Percentiles rank a stretch among this genome's conserved stretches.
Conservation (phyloP, 1,140 invertebrate species). For the Micrasema minimum region DNA sequence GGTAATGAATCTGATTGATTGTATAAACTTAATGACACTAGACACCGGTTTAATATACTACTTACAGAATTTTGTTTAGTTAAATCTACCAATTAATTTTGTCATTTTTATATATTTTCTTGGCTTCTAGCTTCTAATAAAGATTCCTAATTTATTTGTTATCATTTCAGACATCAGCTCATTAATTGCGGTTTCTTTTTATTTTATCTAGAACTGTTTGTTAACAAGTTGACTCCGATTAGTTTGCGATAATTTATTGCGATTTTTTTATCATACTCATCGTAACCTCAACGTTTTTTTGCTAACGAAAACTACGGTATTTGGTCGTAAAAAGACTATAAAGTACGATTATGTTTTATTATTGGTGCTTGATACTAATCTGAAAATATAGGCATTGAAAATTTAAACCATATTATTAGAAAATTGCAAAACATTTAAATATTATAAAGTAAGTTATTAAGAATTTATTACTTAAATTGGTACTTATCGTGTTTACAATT, state of each 20-base stretch:
- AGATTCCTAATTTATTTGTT: neutral
- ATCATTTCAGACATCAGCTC: neutral
- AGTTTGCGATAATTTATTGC: neutral
- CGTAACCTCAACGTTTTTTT: too few relatives aligned
- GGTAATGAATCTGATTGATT: conserved; percentile 25
- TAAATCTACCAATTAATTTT: conserved; percentile 10
- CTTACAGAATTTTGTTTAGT: too few relatives aligned
- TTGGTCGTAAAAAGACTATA: too few relatives aligned
- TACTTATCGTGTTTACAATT: too few relatives aligned
- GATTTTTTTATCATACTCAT: neutral
- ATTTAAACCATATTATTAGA: too few relatives aligned
- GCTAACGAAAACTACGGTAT: too few relatives aligned
- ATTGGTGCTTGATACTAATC: too few relatives aligned
- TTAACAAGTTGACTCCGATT: neutral
- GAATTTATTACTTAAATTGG: too few relatives aligned
- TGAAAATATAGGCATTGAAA: too few relatives aligned
- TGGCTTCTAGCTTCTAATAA: neutral
- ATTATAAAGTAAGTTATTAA: too few relatives aligned
- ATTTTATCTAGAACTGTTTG: neutral
- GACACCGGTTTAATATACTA: conserved; percentile 7
- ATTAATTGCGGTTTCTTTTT: conserved; percentile 4
- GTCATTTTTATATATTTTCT: neutral
- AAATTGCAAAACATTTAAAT: too few relatives aligned
- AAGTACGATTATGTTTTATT: too few relatives aligned
- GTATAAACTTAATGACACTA: conserved; percentile 2